Evolutionary conservation across 2,888 invertebrate species (phyloP).

Genomic region (Folsomia manolachei): DNA sequence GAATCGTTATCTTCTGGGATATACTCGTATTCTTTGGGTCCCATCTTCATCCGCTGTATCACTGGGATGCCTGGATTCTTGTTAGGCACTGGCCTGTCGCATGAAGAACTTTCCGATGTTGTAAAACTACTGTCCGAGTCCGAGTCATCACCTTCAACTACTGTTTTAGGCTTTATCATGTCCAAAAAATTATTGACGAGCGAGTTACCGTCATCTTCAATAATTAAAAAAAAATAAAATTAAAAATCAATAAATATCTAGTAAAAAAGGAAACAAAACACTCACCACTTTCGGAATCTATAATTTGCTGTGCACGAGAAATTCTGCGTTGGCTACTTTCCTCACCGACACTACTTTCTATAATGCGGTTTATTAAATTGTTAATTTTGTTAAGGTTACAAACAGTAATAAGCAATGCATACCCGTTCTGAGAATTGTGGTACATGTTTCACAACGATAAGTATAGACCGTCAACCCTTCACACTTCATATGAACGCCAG

Average conservation of each 20-base stretch:
- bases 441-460: slow-evolving; percentile 58
- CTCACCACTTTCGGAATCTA: no score
- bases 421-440: slow-evolving; percentile 23
- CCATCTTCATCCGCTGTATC: neutral
- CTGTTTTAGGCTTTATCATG: neutral
- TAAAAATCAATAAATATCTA: no score
- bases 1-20: slow-evolving; percentile 13
- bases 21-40: neutral
- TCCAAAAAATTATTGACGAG: neutral
- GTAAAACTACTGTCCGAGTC: neutral
- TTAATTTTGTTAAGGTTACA: no score
- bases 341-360: no score
- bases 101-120: neutral
- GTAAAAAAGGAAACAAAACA: no score
- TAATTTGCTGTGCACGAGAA: no score
- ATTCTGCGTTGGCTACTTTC: no score
- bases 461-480: slow-evolving; percentile 54
- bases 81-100: neutral
- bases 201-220: no score
- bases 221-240: no score
- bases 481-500: slow-evolving; percentile 60
- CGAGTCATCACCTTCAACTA: neutral
- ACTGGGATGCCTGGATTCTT: neutral
- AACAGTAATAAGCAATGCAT: no score
- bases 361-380: no score